Conservation (phyloP, 2,888 invertebrate species). For the Heliconius charithonia region DNA sequence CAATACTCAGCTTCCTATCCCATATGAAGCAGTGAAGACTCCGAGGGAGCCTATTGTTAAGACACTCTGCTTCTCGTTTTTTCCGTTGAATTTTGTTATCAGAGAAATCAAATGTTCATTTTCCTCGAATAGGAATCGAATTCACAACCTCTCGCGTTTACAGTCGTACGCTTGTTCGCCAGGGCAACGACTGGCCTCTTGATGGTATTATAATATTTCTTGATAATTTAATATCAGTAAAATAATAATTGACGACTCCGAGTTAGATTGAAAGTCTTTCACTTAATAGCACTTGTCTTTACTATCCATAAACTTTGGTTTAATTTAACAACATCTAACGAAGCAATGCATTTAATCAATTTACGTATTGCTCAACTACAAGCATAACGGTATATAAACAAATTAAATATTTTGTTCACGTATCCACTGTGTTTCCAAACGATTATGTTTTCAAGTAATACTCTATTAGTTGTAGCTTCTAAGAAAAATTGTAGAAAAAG, state of each 20-base stretch:
- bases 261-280: neutral
- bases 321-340: constrained; percentile 20
- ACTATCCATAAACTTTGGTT: constrained; percentile 1
- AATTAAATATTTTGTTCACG: constrained; percentile 22
- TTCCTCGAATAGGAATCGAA: no score
- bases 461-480: neutral
- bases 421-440: neutral
- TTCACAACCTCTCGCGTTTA: no score
- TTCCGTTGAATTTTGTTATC: no score
- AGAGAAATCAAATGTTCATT: neutral
- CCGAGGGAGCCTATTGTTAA: no score
- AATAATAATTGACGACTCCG: neutral
- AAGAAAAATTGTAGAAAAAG: neutral
- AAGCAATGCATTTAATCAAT: constrained; percentile 18
- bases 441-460: constrained; percentile 3
- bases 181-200: no score
- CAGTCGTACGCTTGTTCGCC: no score
- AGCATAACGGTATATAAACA: constrained; percentile 4
- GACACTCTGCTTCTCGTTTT: no score
- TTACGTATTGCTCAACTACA: constrained; percentile 3
- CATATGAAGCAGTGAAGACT: no score
- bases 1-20: no score
- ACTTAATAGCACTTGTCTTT: constrained; percentile 7
- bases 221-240: neutral
- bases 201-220: neutral